Evolutionary conservation across 2,888 invertebrate genomes (phyloP).

Genomic region (Chironomus tentans): DNA sequence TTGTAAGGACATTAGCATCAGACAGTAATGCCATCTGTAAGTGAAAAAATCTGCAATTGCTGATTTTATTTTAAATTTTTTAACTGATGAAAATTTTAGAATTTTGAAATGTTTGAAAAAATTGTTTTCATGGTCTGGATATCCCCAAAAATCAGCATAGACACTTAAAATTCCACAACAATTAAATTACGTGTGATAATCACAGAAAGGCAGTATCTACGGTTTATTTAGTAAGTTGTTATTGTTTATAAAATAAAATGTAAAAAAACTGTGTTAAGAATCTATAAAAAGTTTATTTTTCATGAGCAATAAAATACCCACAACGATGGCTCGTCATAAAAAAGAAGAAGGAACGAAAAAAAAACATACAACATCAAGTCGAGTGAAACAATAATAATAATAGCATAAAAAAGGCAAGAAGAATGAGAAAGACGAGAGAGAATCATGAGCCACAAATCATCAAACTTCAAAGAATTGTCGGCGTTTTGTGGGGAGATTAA

Average conservation of each 20-base stretch:
- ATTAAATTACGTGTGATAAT: background rate
- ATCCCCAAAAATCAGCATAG: too few relatives aligned
- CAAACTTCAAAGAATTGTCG: background rate
- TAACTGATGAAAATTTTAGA: background rate
- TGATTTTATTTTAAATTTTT: background rate
- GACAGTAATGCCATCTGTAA: background rate
- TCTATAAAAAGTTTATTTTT: conserved; percentile 18
- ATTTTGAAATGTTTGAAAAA: too few relatives aligned
- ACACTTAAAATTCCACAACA: background rate
- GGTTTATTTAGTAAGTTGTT: background rate
- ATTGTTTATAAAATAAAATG: conserved; percentile 11
- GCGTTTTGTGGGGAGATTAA: conserved; percentile 13
- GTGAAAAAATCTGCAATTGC: background rate
- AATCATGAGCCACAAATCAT: conserved; percentile 1
- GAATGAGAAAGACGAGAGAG: background rate
- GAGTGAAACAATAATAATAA: too few relatives aligned
- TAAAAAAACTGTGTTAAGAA: conserved; percentile 14
- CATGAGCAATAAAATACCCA: conserved; percentile 17
- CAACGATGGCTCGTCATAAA: conserved; percentile 17
- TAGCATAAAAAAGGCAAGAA: background rate
- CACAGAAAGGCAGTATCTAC: too few relatives aligned
- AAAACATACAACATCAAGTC: too few relatives aligned
- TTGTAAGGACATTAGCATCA: background rate
- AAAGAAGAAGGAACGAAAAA: background rate
- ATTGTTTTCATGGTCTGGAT: too few relatives aligned